Percentiles rank a stretch among this genome's conserved stretches.
phyloP scores from a whole-genome alignment of 2,888 invertebrate species.

The Mimumesa dahlbomi region DNA sequence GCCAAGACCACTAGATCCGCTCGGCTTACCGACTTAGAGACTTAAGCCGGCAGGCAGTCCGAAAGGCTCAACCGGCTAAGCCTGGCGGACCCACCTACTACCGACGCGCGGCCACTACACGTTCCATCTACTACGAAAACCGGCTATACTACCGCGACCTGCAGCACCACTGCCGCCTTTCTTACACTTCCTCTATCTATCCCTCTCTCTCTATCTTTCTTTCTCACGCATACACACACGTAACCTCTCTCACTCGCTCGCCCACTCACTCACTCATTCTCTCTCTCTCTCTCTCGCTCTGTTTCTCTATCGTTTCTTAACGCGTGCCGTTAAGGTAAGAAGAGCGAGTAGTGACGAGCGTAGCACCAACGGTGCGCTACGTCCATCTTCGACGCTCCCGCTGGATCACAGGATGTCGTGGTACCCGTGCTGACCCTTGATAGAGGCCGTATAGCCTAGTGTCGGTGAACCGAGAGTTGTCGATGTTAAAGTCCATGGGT shows the following conservation, averaged over 20 bases:
- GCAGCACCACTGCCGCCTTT: constrained; percentile 57
- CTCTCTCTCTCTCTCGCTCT: constrained; percentile 27
- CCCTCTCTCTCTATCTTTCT: constrained; percentile 42
- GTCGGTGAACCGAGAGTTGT: constrained; percentile 14
- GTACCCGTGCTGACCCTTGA: constrained; percentile 15
- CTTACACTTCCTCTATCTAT: constrained; percentile 50
- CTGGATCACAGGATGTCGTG: constrained; percentile 25
- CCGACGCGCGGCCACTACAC: constrained; percentile 65
- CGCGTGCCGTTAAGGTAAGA: constrained; percentile 48
- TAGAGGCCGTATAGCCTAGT: not conserved
- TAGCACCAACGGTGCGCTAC: constrained; percentile 17
- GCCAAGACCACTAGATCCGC: constrained; percentile 78
- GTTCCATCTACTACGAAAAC: constrained; percentile 66
- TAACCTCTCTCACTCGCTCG: no score
- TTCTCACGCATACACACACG: constrained; percentile 4
- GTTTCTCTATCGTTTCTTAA: constrained; percentile 10
- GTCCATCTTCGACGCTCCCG: constrained; percentile 27
- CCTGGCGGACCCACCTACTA: constrained; percentile 73
- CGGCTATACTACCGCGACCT: constrained; percentile 62
- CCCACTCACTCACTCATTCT: constrained; percentile 13
- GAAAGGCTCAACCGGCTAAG: constrained; percentile 78
- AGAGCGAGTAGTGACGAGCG: constrained; percentile 43
- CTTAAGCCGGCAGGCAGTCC: constrained; percentile 79
- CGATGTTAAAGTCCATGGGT: no score
- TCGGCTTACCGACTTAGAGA: constrained; percentile 79